Conservation (phyloP, 2,888 invertebrate genomes). For the Temnothorax unifasciatus region DNA sequence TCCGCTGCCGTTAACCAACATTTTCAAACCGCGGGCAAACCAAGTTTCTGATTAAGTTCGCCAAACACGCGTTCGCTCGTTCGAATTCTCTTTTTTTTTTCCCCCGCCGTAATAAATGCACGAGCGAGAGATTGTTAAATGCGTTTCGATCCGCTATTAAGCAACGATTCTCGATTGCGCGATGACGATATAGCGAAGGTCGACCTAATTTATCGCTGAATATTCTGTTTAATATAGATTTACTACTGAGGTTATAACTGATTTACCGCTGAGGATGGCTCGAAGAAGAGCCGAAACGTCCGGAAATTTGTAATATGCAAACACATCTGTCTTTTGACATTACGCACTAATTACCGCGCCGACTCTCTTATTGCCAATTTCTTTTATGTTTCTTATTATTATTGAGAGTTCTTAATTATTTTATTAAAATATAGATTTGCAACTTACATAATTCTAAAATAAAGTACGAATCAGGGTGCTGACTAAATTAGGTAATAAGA, state of each 20-base stretch:
- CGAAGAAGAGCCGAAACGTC: too few relatives aligned
- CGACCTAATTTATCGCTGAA: neutral
- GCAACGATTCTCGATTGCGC: neutral
- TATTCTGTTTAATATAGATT: neutral
- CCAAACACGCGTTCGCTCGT: slow-evolving; percentile 56
- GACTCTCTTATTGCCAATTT: too few relatives aligned
- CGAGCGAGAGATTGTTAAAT: slow-evolving; percentile 3
- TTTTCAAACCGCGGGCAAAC: slow-evolving; percentile 54
- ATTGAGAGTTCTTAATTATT: too few relatives aligned
- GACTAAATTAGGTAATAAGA: neutral
- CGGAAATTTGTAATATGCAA: too few relatives aligned
- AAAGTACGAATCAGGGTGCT: neutral
- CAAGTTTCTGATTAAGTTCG: slow-evolving; percentile 46
- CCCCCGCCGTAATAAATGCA: slow-evolving; percentile 25
- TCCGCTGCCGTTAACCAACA: slow-evolving; percentile 68
- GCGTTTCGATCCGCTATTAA: neutral
- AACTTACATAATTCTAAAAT: neutral
- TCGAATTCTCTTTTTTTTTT: neutral
- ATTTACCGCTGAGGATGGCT: too few relatives aligned
- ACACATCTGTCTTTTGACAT: too few relatives aligned
- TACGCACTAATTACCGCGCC: too few relatives aligned
- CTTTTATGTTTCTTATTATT: too few relatives aligned
- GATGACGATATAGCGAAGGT: neutral
- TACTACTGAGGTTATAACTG: neutral
- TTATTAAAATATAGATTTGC: neutral